A percentile compares a stretch with the other conserved stretches of the same genome.
phyloP scores from a whole-genome alignment of 1,140 invertebrate species.

The Ectropis grisescens region DNA sequence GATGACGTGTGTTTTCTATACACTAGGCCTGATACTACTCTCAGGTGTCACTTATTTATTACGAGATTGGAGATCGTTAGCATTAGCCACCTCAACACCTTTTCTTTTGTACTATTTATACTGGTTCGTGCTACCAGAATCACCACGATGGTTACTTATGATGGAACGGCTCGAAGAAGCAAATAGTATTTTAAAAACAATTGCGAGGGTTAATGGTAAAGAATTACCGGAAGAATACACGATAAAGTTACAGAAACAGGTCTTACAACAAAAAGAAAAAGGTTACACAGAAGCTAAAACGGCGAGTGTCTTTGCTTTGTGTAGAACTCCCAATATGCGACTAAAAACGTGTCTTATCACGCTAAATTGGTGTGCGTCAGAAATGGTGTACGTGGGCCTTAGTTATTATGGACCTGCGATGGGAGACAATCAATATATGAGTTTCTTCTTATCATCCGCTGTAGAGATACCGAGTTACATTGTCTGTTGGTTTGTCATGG shows the following conservation, averaged over 20 bases:
- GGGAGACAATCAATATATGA: conserved; percentile 87
- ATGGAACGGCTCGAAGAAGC: conserved; percentile 85
- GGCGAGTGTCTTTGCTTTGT: conserved; percentile 80
- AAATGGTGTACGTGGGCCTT: conserved; percentile 89
- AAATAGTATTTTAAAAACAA: conserved; percentile 79
- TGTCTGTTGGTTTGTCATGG: conserved; percentile 87
- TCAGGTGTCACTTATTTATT: conserved; percentile 86
- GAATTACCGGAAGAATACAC: conserved; percentile 80
- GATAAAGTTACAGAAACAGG: conserved; percentile 78
- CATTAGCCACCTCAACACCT: conserved; percentile 84
- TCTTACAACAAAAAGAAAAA: conserved; percentile 77
- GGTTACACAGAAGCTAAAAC: conserved; percentile 73
- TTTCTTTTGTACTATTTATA: conserved; percentile 89
- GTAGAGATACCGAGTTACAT: conserved; percentile 90
- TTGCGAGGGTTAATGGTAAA: conserved; percentile 83
- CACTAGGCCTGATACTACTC: conserved; percentile 85
- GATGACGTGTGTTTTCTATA: conserved; percentile 92
- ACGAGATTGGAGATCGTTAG: conserved; percentile 84
- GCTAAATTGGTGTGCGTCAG: conserved; percentile 78
- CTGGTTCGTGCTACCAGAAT: conserved; percentile 88
- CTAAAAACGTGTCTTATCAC: conserved; percentile 79
- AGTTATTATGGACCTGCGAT: conserved; percentile 90
- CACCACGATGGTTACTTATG: conserved; percentile 86
- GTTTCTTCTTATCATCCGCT: conserved; percentile 85
- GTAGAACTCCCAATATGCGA: conserved; percentile 88